Percentiles rank a stretch among this genome's conserved stretches.
phyloP scores from a whole-genome alignment of 1,140 invertebrate genomes.

The Zaprionus vittiger region DNA sequence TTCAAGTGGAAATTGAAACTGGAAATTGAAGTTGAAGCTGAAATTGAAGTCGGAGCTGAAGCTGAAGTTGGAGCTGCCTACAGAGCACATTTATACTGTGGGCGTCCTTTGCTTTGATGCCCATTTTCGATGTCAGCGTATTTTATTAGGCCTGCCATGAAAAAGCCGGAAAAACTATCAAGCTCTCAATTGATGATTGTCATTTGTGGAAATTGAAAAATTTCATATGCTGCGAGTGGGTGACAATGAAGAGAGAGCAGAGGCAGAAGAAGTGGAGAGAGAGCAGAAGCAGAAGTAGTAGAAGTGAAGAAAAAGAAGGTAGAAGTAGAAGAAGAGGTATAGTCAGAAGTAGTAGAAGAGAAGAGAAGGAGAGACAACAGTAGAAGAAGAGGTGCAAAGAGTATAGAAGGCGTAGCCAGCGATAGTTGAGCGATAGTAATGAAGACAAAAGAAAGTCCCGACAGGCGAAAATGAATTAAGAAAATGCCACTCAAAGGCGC shows the following conservation, averaged over 20 bases:
- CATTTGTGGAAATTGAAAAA: constrained; percentile 57
- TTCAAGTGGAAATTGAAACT: constrained; percentile 18
- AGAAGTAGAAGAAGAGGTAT: no score
- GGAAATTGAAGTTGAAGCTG: neutral
- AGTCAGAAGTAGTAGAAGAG: neutral
- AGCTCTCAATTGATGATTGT: constrained; percentile 47
- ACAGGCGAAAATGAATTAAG: constrained; percentile 46
- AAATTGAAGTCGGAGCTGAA: neutral
- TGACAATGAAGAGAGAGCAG: neutral
- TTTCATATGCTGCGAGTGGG: constrained; percentile 28
- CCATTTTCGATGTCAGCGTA: constrained; percentile 41
- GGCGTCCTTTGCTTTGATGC: constrained; percentile 33
- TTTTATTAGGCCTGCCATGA: constrained; percentile 44
- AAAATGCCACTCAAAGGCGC: constrained; percentile 34
- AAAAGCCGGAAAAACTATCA: constrained; percentile 45
- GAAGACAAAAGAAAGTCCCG: constrained; percentile 31
- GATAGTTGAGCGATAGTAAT: no score
- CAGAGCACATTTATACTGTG: constrained; percentile 24
- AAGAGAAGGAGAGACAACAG: no score
- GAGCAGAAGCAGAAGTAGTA: constrained; percentile 11
- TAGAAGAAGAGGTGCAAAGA: no score
- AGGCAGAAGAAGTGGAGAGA: neutral
- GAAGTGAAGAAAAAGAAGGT: neutral
- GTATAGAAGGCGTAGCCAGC: no score
- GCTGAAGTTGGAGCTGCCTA: constrained; percentile 13